A percentile compares a stretch with the other conserved stretches of the same genome.
Evolutionary conservation across 2,888 invertebrate genomes (phyloP).

Genomic region (Xanthia togata): DNA sequence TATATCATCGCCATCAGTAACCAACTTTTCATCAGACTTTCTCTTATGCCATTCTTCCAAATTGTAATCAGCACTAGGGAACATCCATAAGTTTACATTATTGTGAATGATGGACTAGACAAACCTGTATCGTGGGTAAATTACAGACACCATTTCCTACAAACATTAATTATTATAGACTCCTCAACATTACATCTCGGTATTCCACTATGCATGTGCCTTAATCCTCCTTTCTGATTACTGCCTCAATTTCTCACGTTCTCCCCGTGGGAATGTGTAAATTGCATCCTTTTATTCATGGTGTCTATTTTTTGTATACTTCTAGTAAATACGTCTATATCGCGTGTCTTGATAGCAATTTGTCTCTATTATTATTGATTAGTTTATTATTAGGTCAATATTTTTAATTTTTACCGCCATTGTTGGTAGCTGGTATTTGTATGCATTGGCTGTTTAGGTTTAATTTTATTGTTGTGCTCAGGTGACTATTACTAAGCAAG

Average conservation of each 20-base stretch:
- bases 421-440: constrained; percentile 19
- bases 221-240: constrained; percentile 16
- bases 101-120: not conserved
- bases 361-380: constrained; percentile 63
- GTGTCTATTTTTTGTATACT: constrained; percentile 39
- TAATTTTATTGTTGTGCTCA: not conserved
- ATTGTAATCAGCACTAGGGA: not conserved
- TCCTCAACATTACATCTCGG: not conserved
- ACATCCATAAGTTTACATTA: not conserved
- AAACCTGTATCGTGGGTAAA: constrained; percentile 10
- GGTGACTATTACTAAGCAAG: not conserved
- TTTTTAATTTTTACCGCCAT: constrained; percentile 8
- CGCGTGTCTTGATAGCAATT: constrained; percentile 66
- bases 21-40: not conserved
- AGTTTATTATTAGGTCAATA: constrained; percentile 38
- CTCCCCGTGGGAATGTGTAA: constrained; percentile 51
- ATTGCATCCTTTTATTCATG: constrained; percentile 36
- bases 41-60: not conserved
- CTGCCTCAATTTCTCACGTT: constrained; percentile 23
- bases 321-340: constrained; percentile 54
- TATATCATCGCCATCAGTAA: not conserved
- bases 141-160: not conserved
- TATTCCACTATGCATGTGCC: constrained; percentile 24
- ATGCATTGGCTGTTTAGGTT: not conserved
- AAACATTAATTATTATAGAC: constrained; percentile 12